A percentile compares a stretch with the other conserved stretches of the same genome.
phyloP scores from a whole-genome alignment of 2,797 vertebrate genomes.

The Craterocephalus amniculus region DNA sequence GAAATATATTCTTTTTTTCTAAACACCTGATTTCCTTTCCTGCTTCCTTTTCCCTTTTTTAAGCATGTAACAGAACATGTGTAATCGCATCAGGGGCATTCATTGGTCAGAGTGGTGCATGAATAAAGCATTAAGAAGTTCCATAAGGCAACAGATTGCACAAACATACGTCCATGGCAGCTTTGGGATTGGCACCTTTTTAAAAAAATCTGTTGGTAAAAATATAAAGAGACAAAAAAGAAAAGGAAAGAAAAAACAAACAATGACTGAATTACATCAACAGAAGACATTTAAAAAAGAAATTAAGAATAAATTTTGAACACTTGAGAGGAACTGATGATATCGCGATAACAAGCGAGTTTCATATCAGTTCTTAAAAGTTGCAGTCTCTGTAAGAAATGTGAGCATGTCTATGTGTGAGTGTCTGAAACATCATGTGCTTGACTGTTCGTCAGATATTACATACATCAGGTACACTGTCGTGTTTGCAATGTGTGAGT shows the following conservation, averaged over 20 bases:
- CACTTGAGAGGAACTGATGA: neutral
- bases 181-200: conserved; percentile 10
- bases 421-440: conserved; percentile 33
- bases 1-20: too few species aligned
- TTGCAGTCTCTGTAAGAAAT: conserved; percentile 18
- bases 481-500: neutral
- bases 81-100: conserved; percentile 41
- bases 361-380: neutral
- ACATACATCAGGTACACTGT: conserved; percentile 16
- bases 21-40: neutral
- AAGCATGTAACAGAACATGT: conserved; percentile 11
- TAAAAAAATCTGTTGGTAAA: conserved; percentile 1
- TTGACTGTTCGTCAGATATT: conserved; percentile 23
- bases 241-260: conserved; percentile 3
- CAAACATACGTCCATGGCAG: conserved; percentile 14
- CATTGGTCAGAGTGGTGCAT: conserved; percentile 41
- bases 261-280: conserved; percentile 14
- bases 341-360: conserved; percentile 6
- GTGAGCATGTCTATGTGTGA: neutral
- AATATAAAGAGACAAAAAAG: neutral
- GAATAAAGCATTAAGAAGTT: conserved; percentile 22
- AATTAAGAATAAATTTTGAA: conserved; percentile 16
- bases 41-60: too few species aligned
- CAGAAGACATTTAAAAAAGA: conserved; percentile 23
- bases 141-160: conserved; percentile 19